Base-by-base conservation (phyloP, 2,888 invertebrate genomes). In the Xiphydria camelus region DNA sequence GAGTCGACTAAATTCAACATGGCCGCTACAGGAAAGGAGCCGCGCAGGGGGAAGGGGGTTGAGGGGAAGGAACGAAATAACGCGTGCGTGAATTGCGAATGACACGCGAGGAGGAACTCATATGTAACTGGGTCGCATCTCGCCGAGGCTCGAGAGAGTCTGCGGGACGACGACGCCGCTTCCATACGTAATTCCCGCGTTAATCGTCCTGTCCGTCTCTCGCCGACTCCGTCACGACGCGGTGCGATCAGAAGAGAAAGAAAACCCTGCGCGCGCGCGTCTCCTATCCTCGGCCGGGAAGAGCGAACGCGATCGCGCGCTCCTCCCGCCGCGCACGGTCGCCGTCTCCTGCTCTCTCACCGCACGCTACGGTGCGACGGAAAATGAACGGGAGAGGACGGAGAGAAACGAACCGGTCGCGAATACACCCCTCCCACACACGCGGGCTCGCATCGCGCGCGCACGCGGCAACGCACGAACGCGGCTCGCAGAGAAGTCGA, bases 121-220 rank as follows among this genome's bases (percentile, higher is more conserved):
- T 36, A 47, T 45, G 53, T 25, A 53, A 47, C 45, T 49, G 15
- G 47, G 20, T 44, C 33, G n/a, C 37, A 6, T 32, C 22, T 39
- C 18, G 47, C 35, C 21, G 4, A 20, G 39, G n/a, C n/a, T n/a
- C 40, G 46, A 42, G 51, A 51, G 47, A 42, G 49, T 31, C 38
- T 33, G 12, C 15, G 15, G 18, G 9, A 14, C 15, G 33, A 26
- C 17, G 10, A 33, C 33, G 33, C 33, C 4, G 17, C 15, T n/a
- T 33, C 33, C 33, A 33, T 33, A 33, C 33, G 12, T 18, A 18
- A 33, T 33, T n/a, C n/a, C n/a, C n/a, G n/a, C n/a, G n/a, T n/a
- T n/a, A n/a, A n/a, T n/a, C n/a, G n/a, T n/a, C n/a, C n/a, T n/a
- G n/a, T n/a, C n/a, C n/a, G n/a, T n/a, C n/a, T n/a, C n/a, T n/a